These are phyloP conservation scores for Tyto alba DNA, from an alignment of 2,113 vertebrate species.

Conservation along the genomic window DNA sequence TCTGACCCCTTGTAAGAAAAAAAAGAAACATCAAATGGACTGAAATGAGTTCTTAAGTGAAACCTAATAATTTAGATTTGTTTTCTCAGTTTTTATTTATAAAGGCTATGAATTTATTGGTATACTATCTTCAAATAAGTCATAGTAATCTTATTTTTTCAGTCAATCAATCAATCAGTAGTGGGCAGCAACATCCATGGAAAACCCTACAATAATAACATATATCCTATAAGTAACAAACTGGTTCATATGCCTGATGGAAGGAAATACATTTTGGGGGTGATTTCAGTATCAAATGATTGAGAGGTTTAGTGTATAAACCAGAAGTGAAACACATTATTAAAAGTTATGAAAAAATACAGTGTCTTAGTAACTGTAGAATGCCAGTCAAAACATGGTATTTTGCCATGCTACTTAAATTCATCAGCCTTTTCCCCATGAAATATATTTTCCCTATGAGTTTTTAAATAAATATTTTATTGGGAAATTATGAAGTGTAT, in stretches of 20 bases:
- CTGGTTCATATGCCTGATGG: neutral
- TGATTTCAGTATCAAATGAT: constrained; percentile 19
- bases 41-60: neutral
- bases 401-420: constrained; percentile 15
- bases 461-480: constrained; percentile 33
- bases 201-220: neutral
- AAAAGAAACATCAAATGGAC: neutral
- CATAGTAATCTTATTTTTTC: neutral
- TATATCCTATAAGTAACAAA: neutral
- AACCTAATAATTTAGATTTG: neutral
- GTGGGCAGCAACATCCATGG: neutral
- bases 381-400: constrained; percentile 15
- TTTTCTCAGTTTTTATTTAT: neutral
- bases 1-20: neutral
- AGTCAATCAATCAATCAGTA: neutral
- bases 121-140: neutral
- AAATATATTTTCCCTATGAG: neutral
- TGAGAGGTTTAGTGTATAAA: constrained; percentile 30
- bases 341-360: constrained; percentile 45
- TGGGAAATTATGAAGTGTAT: neutral
- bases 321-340: constrained; percentile 15
- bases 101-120: neutral
- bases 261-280: constrained; percentile 19
- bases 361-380: neutral
- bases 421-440: neutral